Evolutionary conservation across 2,113 vertebrate genomes (phyloP).

Genomic region (Jacana jacana): DNA sequence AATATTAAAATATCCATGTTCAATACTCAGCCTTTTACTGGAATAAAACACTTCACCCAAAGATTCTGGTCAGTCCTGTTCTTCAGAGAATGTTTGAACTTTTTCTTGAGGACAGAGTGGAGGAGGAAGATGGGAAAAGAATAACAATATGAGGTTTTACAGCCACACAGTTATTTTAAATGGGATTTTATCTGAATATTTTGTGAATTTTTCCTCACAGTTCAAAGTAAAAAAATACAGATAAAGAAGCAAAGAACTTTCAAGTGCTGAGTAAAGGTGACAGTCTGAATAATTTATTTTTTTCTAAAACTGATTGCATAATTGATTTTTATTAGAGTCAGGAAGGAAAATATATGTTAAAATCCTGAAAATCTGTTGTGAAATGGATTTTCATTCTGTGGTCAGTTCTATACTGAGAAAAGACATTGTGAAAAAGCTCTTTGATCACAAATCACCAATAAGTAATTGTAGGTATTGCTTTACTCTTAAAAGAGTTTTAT

Average conservation of each 20-base stretch:
- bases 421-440: background rate
- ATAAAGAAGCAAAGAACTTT: background rate
- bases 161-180: background rate
- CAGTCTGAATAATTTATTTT: background rate
- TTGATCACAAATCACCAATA: background rate
- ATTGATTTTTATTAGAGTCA: background rate
- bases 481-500: background rate
- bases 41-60: background rate
- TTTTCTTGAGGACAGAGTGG: background rate
- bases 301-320: background rate
- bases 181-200: background rate
- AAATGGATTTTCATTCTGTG: background rate
- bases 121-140: background rate
- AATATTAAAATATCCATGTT: background rate
- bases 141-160: background rate
- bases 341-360: background rate
- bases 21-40: background rate
- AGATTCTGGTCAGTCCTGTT: background rate
- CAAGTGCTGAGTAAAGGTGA: background rate
- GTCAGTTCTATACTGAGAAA: background rate
- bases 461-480: background rate
- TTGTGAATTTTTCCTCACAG: background rate
- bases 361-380: background rate
- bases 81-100: background rate
- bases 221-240: background rate